Evolutionary conservation across 2,888 invertebrate genomes (phyloP), one percentile per base, ranked within the genome.

Genomic region (Eupithecia vulgata): DNA sequence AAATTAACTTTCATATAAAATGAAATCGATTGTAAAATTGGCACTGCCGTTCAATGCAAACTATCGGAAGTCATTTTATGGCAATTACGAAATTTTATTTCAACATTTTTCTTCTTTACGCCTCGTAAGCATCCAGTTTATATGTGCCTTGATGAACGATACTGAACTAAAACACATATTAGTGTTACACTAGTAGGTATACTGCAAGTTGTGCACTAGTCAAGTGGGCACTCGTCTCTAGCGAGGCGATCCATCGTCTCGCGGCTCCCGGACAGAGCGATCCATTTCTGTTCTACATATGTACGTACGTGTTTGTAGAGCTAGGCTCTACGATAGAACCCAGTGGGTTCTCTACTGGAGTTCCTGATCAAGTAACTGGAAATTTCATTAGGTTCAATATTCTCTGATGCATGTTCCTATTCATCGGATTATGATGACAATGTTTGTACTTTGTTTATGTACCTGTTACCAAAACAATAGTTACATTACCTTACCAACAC

Each of bases 221-320:
- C 52, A 10, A 57, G 57, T 25, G 5, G 10, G 10, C 52, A 21
- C 21, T 52, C 21, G 21, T 52, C 21, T 10, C 21, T 52, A n/a
- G 25, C 21, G 48, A 57, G 57, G 57, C 57, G 5, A 57, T 57
- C 25, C 57, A 57, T 57, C 57, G 25, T 57, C 57, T 57, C 57
- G 21, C 57, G 13, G 5, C 12, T 1, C 8, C 52, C n/a, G 12
- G 57, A 10, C 57, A 13, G 57, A 25, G 57, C 57, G 57, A 57
- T 57, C 57, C 25, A 25, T 57, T 57, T 57, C 25, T 57, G 21
- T 10, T 21, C 21, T 21, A 52, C 52, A 2, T 35, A 30, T 5
- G n/a, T 13, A 42, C 5, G 5, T 3, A 25, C 52, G 52, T 25
- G 12, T 57, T 25, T 57, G 52, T 52, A 57, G 25, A 57, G 12